Base-by-base conservation (phyloP, 1,140 invertebrate species). In the Euura saliciscinereae region DNA sequence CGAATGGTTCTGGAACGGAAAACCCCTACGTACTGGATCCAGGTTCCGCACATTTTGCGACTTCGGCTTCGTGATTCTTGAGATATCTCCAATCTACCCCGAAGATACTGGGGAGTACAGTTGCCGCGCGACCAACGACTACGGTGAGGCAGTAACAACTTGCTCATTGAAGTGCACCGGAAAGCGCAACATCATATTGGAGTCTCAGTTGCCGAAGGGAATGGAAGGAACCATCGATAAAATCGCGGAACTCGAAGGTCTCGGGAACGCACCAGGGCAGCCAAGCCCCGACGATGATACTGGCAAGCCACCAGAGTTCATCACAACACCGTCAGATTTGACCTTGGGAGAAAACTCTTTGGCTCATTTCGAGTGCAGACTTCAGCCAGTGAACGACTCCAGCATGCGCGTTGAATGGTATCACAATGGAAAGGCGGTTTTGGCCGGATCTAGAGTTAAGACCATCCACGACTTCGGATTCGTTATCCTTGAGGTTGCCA, bases 331-430 rank as follows among this genome's bases (percentile, higher is more conserved):
- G 28, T 90, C 92, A 13, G 96, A 98, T 85, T 89, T 96, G 68
- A 91, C 92, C 11, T 86, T 98, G n/a, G 88, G 90, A 10, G 97
- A 99, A 88, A 98, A 98, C 79, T 92, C 94, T 7, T 87, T 97
- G 67, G 96, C 96, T 74, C 97, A 98, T 85, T 97, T 98, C 78
- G 97, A 98, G 88, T 97, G 95, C 76, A 92, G 95, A 64, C 86
- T 98, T 42, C 91, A 92, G 71, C 97, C 97, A n/a, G 91, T 97
- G 6, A 96, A 96, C 79, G 97, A 98, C 87, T 94, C 95, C 1
- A 96, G 94, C 72, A 94, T 98, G 93, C 90, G 93, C 76, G 96
- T 99, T 11, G 97, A 98, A 87, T 99, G 97, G 97, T 98, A 93
- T 91, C 96, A 98, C 78, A 98, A 99, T 85, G 97, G 97, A 45